phyloP scores from a whole-genome alignment of 2,888 invertebrate genomes.

The Scaptomyza reducta region DNA sequence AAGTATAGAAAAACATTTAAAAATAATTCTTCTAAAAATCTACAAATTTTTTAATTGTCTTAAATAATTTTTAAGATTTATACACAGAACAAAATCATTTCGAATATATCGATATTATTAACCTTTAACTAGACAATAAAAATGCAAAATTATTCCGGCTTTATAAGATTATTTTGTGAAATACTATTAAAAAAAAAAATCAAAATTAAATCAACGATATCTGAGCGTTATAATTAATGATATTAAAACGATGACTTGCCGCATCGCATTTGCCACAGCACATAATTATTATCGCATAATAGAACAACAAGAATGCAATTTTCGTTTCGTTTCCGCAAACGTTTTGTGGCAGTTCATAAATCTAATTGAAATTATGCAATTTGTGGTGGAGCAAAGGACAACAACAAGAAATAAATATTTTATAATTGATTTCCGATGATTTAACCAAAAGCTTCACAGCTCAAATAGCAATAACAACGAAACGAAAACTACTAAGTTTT shows the following conservation, averaged over 20 bases:
- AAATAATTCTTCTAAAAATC: no score
- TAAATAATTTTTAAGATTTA: background rate
- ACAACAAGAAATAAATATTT: constrained; percentile 57
- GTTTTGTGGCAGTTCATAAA: constrained; percentile 9
- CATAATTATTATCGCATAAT: constrained; percentile 52
- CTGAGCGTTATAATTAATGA: constrained; percentile 28
- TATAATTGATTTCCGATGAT: constrained; percentile 70
- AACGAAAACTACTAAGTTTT: constrained; percentile 11
- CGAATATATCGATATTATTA: background rate
- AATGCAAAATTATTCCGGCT: constrained; percentile 4
- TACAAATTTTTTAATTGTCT: no score
- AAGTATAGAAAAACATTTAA: no score
- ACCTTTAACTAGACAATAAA: constrained; percentile 1
- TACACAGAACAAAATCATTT: background rate
- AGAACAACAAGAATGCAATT: constrained; percentile 33
- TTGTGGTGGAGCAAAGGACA: constrained; percentile 35
- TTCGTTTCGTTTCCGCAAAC: background rate
- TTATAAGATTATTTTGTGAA: background rate
- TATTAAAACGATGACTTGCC: constrained; percentile 45
- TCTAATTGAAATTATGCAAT: constrained; percentile 56
- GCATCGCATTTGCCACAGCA: constrained; percentile 41
- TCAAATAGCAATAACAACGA: constrained; percentile 14
- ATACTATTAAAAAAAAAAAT: constrained; percentile 2
- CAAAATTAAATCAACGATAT: background rate
- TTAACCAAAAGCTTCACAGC: constrained; percentile 27